Evolutionary conservation across 2,113 vertebrate genomes (phyloP), one percentile per base, ranked within the genome.

Genomic region (Rhadina sibilatrix): DNA sequence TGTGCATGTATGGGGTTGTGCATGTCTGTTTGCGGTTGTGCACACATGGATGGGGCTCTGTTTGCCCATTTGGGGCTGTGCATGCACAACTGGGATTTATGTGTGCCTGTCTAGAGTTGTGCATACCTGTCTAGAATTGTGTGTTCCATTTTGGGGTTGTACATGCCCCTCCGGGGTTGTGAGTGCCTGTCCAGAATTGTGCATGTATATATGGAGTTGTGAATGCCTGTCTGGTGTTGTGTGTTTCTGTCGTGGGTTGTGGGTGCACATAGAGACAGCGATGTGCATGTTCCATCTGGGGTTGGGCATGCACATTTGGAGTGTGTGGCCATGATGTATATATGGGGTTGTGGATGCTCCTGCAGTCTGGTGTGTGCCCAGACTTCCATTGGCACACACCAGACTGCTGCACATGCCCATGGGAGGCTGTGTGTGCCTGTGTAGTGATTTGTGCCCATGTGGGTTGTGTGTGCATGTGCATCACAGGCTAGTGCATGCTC

Each of bases 1-100:
- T 0, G 0, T 40, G 5, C 4, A 3, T 4, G 0, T 8, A 0
- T 10, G 27, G 23, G 8, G 27, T 12, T 66, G 15, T 61, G 21
- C 1, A 1, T 42, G 12, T 63, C 22, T 11, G 3, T n/a, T 12
- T 33, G 30, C 50, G 44, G 23, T 2, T 79, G 38, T 82, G 7
- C 20, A 2, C 2, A 4, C 25, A 2, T 3, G 0, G 20, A 1
- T 31, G 15, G 46, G 44, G 22, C 6, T 61, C 11, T 44, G 13
- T 2, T 0, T 40, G 20, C 13, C 14, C 1, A 0, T 28, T 1
- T 21, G 22, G 23, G 20, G 33, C 6, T 76, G 9, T 44, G 24
- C 0, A 1, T 25, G 12, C 14, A 16, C 2, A 1, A 1, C 9
- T 61, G 37, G 57, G 12, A 31, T 53, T 57, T 50, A 10, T 61